Conservation (phyloP, 2,113 vertebrate species). For the Limanda limanda region DNA sequence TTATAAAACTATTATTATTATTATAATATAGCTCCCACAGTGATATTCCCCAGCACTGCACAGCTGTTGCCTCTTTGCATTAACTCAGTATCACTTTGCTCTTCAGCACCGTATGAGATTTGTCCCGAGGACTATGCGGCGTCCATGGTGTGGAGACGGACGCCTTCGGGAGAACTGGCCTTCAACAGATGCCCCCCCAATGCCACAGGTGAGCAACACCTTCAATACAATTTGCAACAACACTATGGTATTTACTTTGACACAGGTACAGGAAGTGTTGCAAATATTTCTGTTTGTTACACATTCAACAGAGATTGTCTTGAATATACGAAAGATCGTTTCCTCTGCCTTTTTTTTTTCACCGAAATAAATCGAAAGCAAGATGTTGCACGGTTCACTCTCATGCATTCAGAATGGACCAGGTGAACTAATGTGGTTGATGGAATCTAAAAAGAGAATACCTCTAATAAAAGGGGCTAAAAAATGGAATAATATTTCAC, state of each 20-base stretch:
- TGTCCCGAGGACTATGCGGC: slow-evolving; percentile 97
- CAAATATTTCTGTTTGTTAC: no score
- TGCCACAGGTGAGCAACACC: slow-evolving; percentile 88
- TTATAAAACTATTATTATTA: neutral
- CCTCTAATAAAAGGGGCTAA: neutral
- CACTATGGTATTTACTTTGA: no score
- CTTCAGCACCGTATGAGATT: slow-evolving; percentile 96
- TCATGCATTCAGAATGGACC: no score
- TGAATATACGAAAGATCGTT: no score
- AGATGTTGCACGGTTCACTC: no score
- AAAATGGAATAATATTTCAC: neutral
- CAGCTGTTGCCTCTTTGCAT: slow-evolving; percentile 22
- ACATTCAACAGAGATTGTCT: no score
- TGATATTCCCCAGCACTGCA: slow-evolving; percentile 20
- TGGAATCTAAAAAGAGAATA: neutral
- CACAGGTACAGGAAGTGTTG: no score
- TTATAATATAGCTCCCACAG: slow-evolving; percentile 4
- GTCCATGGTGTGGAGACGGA: slow-evolving; percentile 98
- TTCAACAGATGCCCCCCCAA: slow-evolving; percentile 97
- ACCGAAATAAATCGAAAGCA: no score
- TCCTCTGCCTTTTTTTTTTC: no score
- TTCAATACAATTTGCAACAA: no score
- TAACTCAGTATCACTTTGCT: slow-evolving; percentile 30
- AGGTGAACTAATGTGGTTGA: neutral
- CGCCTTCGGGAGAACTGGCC: slow-evolving; percentile 95